Conservation (phyloP, 2,888 invertebrate species). For the Antheraea assamensis region DNA sequence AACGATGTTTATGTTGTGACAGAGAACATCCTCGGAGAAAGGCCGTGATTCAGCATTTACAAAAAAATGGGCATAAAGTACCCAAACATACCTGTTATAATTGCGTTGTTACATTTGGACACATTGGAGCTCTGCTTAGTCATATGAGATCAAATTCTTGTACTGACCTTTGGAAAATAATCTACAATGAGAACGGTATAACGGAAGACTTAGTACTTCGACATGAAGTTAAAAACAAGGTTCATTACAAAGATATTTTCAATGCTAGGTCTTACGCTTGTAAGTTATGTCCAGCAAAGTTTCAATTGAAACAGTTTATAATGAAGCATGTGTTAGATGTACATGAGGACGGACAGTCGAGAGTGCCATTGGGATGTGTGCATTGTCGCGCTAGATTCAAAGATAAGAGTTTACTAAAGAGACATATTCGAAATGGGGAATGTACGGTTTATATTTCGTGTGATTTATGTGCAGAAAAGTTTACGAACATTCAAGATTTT, state of each 20-base stretch:
- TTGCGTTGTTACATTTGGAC: constrained; percentile 82
- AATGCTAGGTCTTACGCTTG: constrained; percentile 78
- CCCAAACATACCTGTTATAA: constrained; percentile 84
- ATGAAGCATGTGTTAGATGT: constrained; percentile 78
- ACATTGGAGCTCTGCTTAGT: constrained; percentile 76
- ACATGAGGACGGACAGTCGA: constrained; percentile 76
- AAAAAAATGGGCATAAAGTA: constrained; percentile 80
- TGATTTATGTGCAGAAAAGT: constrained; percentile 73
- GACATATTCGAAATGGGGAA: constrained; percentile 78
- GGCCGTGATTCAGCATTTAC: constrained; percentile 78
- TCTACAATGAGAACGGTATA: constrained; percentile 75
- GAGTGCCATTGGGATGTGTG: constrained; percentile 66
- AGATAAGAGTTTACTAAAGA: constrained; percentile 71
- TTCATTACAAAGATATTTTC: constrained; percentile 76
- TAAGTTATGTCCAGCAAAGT: constrained; percentile 77
- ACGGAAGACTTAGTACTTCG: constrained; percentile 74
- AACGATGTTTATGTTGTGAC: constrained; percentile 74
- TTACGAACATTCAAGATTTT: constrained; percentile 73
- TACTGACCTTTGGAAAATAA: constrained; percentile 77
- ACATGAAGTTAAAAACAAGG: constrained; percentile 67
- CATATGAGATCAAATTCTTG: constrained; percentile 78
- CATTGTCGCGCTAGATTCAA: constrained; percentile 74
- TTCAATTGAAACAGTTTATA: constrained; percentile 77
- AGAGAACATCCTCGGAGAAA: constrained; percentile 75
- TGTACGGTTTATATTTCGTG: constrained; percentile 83